Conservation (phyloP, 2,888 invertebrate species). For the Apotomis betuletana region DNA sequence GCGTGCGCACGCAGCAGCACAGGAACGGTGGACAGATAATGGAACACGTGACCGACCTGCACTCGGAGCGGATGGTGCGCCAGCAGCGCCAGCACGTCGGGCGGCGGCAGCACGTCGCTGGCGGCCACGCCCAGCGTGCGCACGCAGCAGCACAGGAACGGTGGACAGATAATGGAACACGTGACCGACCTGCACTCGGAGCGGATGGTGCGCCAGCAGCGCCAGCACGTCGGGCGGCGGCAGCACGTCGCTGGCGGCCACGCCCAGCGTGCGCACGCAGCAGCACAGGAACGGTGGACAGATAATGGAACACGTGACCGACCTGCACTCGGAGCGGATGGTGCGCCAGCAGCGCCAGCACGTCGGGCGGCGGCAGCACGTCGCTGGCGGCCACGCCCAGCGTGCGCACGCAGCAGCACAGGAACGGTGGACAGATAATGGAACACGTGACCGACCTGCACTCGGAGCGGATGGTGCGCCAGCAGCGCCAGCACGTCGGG, state of each 20-base stretch:
- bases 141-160: not conserved
- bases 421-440: not conserved
- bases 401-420: slow-evolving; percentile 90
- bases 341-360: slow-evolving; percentile 92
- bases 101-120: slow-evolving; percentile 88
- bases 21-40: no score
- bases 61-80: slow-evolving; percentile 43
- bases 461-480: slow-evolving; percentile 95
- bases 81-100: not conserved
- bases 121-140: slow-evolving; percentile 89
- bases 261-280: slow-evolving; percentile 90
- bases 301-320: slow-evolving; percentile 59
- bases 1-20: slow-evolving; percentile 68
- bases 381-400: slow-evolving; percentile 90
- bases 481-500: slow-evolving; percentile 90
- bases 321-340: slow-evolving; percentile 97
- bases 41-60: slow-evolving; percentile 86
- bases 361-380: slow-evolving; percentile 90
- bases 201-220: slow-evolving; percentile 94
- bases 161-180: no score
- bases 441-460: slow-evolving; percentile 88
- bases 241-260: slow-evolving; percentile 89
- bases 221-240: slow-evolving; percentile 85
- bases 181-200: slow-evolving; percentile 93
- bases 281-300: slow-evolving; percentile 78